Percentiles rank a stretch among this genome's conserved stretches.
phyloP scores from a whole-genome alignment of 2,888 invertebrate genomes.

The Dysmachus trigonus region DNA sequence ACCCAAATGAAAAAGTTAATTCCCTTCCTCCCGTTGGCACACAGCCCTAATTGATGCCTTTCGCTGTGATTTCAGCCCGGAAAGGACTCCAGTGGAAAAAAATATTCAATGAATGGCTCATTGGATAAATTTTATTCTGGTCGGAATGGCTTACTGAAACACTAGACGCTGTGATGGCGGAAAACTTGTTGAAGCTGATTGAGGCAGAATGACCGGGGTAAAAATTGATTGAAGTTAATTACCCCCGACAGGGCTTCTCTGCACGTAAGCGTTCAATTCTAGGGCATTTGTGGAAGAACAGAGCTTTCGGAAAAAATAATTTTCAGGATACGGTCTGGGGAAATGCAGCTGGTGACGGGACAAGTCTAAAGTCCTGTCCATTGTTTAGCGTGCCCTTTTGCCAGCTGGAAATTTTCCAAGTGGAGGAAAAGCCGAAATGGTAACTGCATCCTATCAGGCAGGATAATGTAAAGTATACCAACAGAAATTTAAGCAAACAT shows the following conservation, averaged over 20 bases:
- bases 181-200: conserved; percentile 22
- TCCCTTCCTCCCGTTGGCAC: neutral
- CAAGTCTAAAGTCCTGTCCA: neutral
- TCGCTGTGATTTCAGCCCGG: neutral
- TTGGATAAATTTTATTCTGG: conserved; percentile 25
- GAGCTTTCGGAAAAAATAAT: neutral
- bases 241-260: neutral
- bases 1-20: conserved; percentile 33
- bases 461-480: neutral
- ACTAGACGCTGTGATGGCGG: neutral
- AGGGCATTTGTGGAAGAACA: neutral
- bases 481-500: neutral
- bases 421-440: neutral
- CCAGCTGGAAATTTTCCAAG: neutral
- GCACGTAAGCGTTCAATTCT: neutral
- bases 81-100: neutral
- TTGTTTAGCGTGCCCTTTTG: neutral
- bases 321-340: neutral
- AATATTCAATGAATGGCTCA: conserved; percentile 4
- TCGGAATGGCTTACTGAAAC: conserved; percentile 2
- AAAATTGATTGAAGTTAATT: neutral
- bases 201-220: neutral
- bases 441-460: neutral
- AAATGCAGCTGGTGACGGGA: neutral
- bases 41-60: conserved; percentile 10